A percentile compares a stretch with the other conserved stretches of the same genome.
phyloP scores from a whole-genome alignment of 2,797 vertebrate species.

The Cirrhinus molitorella region DNA sequence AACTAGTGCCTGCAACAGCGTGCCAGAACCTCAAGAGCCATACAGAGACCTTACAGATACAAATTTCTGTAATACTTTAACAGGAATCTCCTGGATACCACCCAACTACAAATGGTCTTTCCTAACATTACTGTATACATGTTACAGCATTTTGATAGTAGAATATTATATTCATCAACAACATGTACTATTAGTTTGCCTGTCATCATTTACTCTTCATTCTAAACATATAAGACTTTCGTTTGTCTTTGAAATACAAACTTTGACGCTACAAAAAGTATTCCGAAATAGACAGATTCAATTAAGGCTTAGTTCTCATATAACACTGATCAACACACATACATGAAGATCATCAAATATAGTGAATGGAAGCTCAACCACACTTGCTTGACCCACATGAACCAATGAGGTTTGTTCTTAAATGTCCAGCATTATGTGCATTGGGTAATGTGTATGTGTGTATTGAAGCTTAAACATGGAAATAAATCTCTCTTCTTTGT shows the following conservation, averaged over 20 bases:
- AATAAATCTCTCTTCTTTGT: neutral
- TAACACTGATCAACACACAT: neutral
- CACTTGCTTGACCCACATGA: neutral
- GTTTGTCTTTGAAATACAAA: neutral
- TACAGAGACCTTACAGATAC: neutral
- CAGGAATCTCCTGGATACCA: neutral
- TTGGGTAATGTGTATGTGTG: no score
- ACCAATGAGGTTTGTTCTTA: neutral
- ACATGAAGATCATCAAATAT: neutral
- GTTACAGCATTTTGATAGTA: neutral
- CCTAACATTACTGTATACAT: neutral
- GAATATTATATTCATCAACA: neutral
- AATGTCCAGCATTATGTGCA: neutral
- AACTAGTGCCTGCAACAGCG: neutral
- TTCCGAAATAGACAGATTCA: neutral
- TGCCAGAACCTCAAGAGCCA: neutral
- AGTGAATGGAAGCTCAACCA: neutral
- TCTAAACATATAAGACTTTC: neutral
- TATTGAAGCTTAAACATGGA: neutral
- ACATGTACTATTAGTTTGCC: neutral
- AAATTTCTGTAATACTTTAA: neutral
- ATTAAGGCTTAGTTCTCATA: neutral
- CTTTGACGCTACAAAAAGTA: no score
- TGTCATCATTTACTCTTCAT: neutral
- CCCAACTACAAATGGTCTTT: neutral